Evolutionary conservation across 2,113 vertebrate species (phyloP).

Genomic region (Pangasianodon hypophthalmus): DNA sequence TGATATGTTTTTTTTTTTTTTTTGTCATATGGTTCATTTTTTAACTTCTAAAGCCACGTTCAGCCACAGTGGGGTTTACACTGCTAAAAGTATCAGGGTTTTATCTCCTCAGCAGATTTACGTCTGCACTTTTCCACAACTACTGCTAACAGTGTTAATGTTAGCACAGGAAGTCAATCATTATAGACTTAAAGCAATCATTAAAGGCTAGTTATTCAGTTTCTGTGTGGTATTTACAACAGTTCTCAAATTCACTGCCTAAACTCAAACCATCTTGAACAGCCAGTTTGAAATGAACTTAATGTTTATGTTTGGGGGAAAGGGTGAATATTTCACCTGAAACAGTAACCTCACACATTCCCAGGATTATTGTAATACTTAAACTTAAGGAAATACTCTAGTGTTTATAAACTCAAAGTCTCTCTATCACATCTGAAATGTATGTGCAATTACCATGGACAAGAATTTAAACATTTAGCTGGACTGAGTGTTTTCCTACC

Average conservation of each 20-base stretch:
- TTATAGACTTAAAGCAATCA: constrained; percentile 32
- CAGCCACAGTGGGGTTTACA: constrained; percentile 6
- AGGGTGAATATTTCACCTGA: constrained; percentile 15
- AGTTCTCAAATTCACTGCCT: constrained; percentile 8
- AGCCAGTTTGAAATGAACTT: constrained; percentile 9
- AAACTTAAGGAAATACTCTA: neutral
- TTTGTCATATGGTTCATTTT: neutral
- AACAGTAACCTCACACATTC: neutral
- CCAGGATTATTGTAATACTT: constrained; percentile 4
- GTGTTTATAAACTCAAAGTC: neutral
- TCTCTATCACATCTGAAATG: neutral
- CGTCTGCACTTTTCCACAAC: neutral
- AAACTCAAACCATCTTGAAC: constrained; percentile 1
- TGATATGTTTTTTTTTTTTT: neutral
- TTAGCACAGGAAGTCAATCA: constrained; percentile 30
- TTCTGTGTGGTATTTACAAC: constrained; percentile 3
- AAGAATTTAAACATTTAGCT: neutral
- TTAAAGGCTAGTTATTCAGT: constrained; percentile 26
- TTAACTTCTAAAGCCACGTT: neutral
- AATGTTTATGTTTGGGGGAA: constrained; percentile 10
- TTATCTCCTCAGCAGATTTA: neutral
- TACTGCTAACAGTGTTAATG: constrained; percentile 26
- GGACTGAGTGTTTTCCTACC: neutral
- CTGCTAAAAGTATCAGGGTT: constrained; percentile 7
- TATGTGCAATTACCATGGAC: neutral